Evolutionary conservation across 2,888 invertebrate species (phyloP).

Genomic region (Cataglyphis albicans): DNA sequence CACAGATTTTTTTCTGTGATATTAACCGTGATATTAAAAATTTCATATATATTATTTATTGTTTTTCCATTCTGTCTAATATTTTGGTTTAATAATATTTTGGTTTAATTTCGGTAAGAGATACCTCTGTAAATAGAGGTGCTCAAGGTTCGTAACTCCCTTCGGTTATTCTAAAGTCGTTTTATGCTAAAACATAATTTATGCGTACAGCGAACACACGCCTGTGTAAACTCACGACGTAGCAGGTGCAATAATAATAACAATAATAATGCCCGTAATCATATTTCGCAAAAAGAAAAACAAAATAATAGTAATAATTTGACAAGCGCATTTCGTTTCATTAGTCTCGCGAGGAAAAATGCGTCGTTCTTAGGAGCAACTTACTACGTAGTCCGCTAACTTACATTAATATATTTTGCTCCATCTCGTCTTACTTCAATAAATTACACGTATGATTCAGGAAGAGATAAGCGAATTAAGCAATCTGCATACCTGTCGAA

Average conservation of each 20-base stretch:
- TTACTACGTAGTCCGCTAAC: background rate
- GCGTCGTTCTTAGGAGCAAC: background rate
- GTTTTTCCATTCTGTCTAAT: background rate
- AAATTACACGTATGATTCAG: background rate
- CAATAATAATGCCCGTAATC: background rate
- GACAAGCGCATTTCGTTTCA: conserved; percentile 7
- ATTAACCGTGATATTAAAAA: background rate
- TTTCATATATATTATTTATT: background rate
- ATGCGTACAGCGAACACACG: background rate
- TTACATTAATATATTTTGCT: background rate
- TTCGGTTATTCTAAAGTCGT: background rate
- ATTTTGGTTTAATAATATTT: background rate
- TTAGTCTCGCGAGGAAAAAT: background rate
- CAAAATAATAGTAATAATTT: background rate
- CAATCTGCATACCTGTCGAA: background rate
- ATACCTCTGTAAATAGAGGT: background rate
- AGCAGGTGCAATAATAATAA: conserved; percentile 15
- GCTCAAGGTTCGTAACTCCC: background rate
- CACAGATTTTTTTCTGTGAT: background rate
- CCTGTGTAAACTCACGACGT: conserved; percentile 25
- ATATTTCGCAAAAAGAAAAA: background rate
- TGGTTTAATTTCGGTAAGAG: background rate
- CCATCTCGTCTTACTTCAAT: background rate
- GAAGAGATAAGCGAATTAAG: background rate
- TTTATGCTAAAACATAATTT: conserved; percentile 15